A percentile compares a stretch with the other conserved stretches of the same genome.
These are phyloP conservation scores for Scaptomyza polygonia DNA, from an alignment of 2,888 invertebrate species.

Conservation along the genomic window DNA sequence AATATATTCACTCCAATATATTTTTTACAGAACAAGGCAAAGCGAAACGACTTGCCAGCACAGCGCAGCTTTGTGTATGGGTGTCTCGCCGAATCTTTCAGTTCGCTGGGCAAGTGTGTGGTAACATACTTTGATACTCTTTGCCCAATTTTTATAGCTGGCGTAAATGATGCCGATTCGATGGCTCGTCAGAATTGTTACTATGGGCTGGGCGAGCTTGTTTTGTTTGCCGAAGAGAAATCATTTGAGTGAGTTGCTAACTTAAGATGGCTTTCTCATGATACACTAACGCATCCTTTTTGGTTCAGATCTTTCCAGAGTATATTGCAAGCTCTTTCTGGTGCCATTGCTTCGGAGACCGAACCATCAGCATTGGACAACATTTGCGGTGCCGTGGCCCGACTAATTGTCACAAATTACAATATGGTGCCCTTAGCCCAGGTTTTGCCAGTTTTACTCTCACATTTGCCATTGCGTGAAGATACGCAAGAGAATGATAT, in stretches of 20 bases:
- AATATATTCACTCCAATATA: not conserved
- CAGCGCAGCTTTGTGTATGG: conserved; percentile 90
- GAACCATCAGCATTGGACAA: conserved; percentile 89
- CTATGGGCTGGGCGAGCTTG: conserved; percentile 90
- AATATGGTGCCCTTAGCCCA: conserved; percentile 88
- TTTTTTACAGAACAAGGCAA: conserved; percentile 87
- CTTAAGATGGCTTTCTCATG: not conserved
- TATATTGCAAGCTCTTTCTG: conserved; percentile 88
- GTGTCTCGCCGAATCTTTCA: conserved; percentile 89
- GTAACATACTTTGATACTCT: conserved; percentile 87
- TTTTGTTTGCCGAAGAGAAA: conserved; percentile 87
- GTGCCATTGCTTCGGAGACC: conserved; percentile 87
- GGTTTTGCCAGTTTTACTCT: conserved; percentile 89
- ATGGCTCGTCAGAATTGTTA: conserved; percentile 91
- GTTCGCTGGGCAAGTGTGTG: conserved; percentile 86
- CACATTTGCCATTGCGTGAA: conserved; percentile 89
- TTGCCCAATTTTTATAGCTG: conserved; percentile 87
- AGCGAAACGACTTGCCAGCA: conserved; percentile 85
- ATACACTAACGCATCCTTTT: not conserved
- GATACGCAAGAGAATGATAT: conserved; percentile 90
- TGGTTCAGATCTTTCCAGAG: conserved; percentile 87
- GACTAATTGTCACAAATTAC: conserved; percentile 89
- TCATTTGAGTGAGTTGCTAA: conserved; percentile 86
- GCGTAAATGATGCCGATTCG: conserved; percentile 87
- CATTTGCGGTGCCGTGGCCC: conserved; percentile 90